These are phyloP conservation scores for Casuarius casuarius DNA, from an alignment of 2,113 vertebrate species.

Conservation along the genomic window DNA sequence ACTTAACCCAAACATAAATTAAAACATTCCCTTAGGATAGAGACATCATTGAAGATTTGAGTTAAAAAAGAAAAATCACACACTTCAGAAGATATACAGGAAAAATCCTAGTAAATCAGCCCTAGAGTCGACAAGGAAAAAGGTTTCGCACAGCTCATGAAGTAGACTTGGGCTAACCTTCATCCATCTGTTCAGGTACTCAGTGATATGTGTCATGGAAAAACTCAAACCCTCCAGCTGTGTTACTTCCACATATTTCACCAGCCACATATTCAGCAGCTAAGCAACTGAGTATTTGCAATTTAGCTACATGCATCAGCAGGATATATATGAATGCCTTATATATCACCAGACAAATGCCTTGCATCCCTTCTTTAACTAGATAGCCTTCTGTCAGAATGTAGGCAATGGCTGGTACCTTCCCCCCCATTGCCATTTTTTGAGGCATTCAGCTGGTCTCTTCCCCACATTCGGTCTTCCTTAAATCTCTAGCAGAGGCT, in stretches of 20 bases:
- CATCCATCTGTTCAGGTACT: background rate
- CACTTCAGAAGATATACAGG: background rate
- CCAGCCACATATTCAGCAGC: background rate
- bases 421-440: background rate
- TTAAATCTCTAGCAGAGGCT: background rate
- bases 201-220: background rate
- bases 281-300: background rate
- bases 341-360: background rate
- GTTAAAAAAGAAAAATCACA: background rate
- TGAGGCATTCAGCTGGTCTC: background rate
- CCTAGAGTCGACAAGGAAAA: background rate
- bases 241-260: background rate
- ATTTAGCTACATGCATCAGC: background rate
- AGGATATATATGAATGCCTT: background rate
- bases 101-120: background rate
- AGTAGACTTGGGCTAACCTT: background rate
- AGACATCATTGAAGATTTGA: conserved; percentile 34
- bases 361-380: background rate
- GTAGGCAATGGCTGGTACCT: background rate
- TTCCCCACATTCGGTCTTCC: background rate
- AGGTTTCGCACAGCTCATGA: background rate
- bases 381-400: background rate
- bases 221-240: background rate
- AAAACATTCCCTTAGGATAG: conserved; percentile 24
- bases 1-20: conserved; percentile 54